A percentile compares a stretch with the other conserved stretches of the same genome.
Conservation (phyloP, 23 tunicate species). For the Halocynthia roretzi region DNA sequence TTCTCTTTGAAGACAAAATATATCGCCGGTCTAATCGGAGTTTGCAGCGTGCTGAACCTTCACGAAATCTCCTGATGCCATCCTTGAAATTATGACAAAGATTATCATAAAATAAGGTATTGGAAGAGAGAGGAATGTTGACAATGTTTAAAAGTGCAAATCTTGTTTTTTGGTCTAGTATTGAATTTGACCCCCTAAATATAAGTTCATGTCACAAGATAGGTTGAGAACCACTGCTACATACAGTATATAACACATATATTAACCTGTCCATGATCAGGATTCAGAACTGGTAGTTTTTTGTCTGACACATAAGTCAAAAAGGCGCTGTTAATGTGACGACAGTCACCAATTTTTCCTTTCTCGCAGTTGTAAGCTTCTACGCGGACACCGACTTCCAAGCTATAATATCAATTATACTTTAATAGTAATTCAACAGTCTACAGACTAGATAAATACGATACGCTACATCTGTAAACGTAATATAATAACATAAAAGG, state of each 20-base stretch:
- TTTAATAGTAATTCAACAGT: neutral
- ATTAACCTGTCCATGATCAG: neutral
- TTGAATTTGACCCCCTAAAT: neutral
- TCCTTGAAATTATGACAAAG: slow-evolving; percentile 37
- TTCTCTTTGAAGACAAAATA: slow-evolving; percentile 23
- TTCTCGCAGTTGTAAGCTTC: slow-evolving; percentile 79
- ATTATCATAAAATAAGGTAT: neutral
- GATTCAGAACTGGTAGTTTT: slow-evolving; percentile 8
- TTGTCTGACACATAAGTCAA: slow-evolving; percentile 33
- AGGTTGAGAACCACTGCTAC: neutral
- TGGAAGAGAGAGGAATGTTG: neutral
- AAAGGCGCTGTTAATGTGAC: slow-evolving; percentile 85
- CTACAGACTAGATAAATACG: too few species aligned
- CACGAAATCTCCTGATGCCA: slow-evolving; percentile 54
- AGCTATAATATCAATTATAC: slow-evolving; percentile 8
- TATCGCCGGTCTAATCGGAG: slow-evolving; percentile 80
- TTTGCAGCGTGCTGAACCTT: slow-evolving; percentile 69
- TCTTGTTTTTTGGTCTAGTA: neutral
- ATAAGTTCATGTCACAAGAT: neutral
- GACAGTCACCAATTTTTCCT: slow-evolving; percentile 50
- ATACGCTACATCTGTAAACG: too few species aligned
- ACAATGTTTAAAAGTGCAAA: neutral
- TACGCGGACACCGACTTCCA: slow-evolving; percentile 85
- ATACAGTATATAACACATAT: neutral
- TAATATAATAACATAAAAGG: too few species aligned